A percentile compares a stretch with the other conserved stretches of the same genome.
Conservation (phyloP, 2,113 vertebrate species). For the Micronycteris hirsuta region DNA sequence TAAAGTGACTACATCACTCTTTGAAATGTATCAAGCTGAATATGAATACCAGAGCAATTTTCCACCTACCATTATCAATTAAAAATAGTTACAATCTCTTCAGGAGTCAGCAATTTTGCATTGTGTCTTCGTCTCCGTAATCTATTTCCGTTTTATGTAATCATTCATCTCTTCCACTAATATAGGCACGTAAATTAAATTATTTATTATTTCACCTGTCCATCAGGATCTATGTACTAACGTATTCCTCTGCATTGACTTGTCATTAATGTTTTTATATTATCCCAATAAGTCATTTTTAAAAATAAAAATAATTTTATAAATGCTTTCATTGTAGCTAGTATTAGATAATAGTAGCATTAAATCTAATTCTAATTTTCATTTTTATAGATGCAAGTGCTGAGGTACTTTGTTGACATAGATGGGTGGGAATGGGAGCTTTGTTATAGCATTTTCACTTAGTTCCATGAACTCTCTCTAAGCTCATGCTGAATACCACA, state of each 20-base stretch:
- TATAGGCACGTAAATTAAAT: neutral
- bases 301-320: neutral
- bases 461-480: neutral
- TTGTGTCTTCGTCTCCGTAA: constrained; percentile 10
- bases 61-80: neutral
- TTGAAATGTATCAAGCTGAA: neutral
- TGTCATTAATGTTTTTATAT: neutral
- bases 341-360: neutral
- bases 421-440: neutral
- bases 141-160: neutral
- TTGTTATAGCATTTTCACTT: neutral
- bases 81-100: neutral
- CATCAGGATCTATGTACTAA: neutral
- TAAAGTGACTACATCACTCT: neutral
- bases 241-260: neutral
- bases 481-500: neutral
- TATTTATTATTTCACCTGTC: neutral
- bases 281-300: neutral
- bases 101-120: neutral
- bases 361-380: neutral
- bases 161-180: neutral
- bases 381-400: neutral
- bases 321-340: neutral
- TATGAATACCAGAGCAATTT: constrained; percentile 27
- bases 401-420: neutral